A percentile compares a stretch with the other conserved stretches of the same genome.
phyloP scores from a whole-genome alignment of 1,140 invertebrate genomes.

The Parapsyche elsis region DNA sequence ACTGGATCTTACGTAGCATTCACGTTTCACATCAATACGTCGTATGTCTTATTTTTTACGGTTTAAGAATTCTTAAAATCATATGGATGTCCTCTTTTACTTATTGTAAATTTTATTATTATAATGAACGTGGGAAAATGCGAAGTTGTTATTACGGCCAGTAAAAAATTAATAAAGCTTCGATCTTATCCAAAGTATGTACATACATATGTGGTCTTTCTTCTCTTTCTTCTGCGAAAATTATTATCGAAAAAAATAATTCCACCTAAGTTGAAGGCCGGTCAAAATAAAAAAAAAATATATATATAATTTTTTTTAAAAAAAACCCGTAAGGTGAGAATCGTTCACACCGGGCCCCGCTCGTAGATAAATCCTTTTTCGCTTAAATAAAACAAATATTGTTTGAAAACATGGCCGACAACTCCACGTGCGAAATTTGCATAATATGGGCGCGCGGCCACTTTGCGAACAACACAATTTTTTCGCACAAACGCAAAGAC shows the following conservation, averaged over 20 bases:
- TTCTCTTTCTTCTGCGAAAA: background rate
- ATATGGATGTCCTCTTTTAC: too few relatives aligned
- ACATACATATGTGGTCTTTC: too few relatives aligned
- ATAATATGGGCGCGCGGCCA: background rate
- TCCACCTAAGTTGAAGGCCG: conserved; percentile 36
- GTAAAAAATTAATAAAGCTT: too few relatives aligned
- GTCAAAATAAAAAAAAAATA: conserved; percentile 3
- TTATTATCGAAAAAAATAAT: background rate
- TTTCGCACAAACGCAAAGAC: conserved; percentile 3
- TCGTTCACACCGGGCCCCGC: background rate
- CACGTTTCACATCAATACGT: too few relatives aligned
- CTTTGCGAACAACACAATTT: background rate
- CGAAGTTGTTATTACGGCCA: background rate
- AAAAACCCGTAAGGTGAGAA: conserved; percentile 41
- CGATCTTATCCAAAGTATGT: too few relatives aligned
- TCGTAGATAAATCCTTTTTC: background rate
- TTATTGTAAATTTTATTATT: too few relatives aligned
- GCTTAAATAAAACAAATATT: background rate
- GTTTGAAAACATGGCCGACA: background rate
- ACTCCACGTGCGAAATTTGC: conserved; percentile 22
- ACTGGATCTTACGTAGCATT: too few relatives aligned
- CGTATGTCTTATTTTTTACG: too few relatives aligned
- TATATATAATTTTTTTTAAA: background rate
- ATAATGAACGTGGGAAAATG: background rate
- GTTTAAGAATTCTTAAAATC: too few relatives aligned